Evolutionary conservation across 2,113 vertebrate genomes (phyloP), one percentile per base, ranked within the genome.

Genomic region (Onychostruthus taczanowskii): DNA sequence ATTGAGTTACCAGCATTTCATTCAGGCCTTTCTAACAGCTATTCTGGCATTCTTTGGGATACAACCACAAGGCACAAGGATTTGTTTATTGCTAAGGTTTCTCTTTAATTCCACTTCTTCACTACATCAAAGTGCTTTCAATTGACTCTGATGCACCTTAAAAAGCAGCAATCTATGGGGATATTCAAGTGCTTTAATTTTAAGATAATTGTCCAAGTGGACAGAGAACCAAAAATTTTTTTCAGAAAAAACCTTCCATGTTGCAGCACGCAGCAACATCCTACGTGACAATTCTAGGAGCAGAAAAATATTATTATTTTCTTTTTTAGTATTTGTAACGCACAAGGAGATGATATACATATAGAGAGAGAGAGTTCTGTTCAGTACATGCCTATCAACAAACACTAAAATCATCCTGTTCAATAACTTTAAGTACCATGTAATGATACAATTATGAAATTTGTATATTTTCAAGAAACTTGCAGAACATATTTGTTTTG

Each of bases 121-220:
- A 61, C 11, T 67, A 58, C 5, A 5, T 83, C 22, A 66, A 55
- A 75, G 41, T 28, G 9, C 18, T 55, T 63, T 28, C 6, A 52
- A 6, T 37, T 69, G 33, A 53, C 20, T 18, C 13, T 0, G 0
- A 37, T 0, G 2, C 7, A 46, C 28, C 39, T 53, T 12, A 52
- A 53, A 81, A 90, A 13, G 0, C 6, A 44, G 15, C 11, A 83
- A 58, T 31, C 22, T 13, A 13, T 26, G 28, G 15, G 23, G 11
- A 44, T 37, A 73, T 6, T 41, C 31, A 83, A 74, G 30, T 4
- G 1, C 7, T 44, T 73, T 63, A 58, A 59, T 44, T 63, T 68
- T 31, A 70, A 56, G 30, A 22, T 7, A 80, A 50, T 6, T 63
- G 15, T 7, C 33, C 43, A 75, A 46, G 7, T 21, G 26, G 28